Percentiles rank a stretch among this genome's conserved stretches.
Conservation (phyloP, 1,140 invertebrate species). For the Scaptomyza hsui region DNA sequence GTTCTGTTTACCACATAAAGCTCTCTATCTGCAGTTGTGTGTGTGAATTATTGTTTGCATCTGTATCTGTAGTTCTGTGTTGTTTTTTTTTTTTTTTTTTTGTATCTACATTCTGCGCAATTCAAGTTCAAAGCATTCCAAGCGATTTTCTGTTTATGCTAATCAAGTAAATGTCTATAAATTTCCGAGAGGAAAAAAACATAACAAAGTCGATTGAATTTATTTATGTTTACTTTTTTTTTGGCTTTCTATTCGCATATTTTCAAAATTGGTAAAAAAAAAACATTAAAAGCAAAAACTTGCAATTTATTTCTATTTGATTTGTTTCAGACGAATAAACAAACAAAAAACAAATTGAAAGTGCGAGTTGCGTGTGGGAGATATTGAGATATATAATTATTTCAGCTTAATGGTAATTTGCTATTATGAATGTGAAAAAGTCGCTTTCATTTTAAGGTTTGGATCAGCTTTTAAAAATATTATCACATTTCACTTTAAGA, state of each 20-base stretch:
- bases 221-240: conserved; percentile 7
- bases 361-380: conserved; percentile 13
- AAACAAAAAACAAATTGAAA: conserved; percentile 16
- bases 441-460: background rate
- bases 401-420: conserved; percentile 15
- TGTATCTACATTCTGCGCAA: conserved; percentile 23
- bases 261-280: background rate
- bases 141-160: conserved; percentile 19
- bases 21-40: background rate
- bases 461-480: no score
- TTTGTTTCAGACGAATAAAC: conserved; percentile 23
- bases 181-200: background rate
- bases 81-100: conserved; percentile 3
- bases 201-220: background rate
- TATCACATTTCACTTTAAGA: no score
- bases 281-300: conserved; percentile 14
- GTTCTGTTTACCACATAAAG: background rate
- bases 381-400: conserved; percentile 14
- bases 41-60: background rate
- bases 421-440: no score
- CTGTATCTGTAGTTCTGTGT: background rate
- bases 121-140: conserved; percentile 38
- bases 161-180: conserved; percentile 16
- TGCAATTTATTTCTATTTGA: conserved; percentile 16
- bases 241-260: conserved; percentile 7